A percentile compares a stretch with the other conserved stretches of the same genome.
These are phyloP conservation scores for Huso huso DNA, from an alignment of 2,797 vertebrate genomes.

Conservation along the genomic window DNA sequence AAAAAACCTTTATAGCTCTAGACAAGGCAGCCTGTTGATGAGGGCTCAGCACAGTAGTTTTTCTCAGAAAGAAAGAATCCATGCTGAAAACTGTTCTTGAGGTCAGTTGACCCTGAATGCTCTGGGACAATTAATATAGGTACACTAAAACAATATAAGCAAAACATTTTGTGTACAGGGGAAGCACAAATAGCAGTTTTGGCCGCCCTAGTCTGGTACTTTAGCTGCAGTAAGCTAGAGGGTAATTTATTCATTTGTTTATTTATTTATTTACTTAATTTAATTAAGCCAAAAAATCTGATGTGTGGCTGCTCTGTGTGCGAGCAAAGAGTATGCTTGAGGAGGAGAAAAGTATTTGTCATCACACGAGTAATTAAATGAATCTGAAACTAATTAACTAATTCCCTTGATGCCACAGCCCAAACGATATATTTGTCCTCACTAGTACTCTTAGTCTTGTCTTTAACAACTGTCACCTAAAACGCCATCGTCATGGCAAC, in stretches of 20 bases:
- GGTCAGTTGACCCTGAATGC: too few relatives aligned
- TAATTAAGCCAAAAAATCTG: neutral
- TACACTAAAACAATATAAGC: too few relatives aligned
- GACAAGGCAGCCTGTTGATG: too few relatives aligned
- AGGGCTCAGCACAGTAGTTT: too few relatives aligned
- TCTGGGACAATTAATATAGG: too few relatives aligned
- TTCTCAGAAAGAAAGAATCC: too few relatives aligned
- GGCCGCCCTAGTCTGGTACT: neutral
- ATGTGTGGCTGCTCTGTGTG: neutral
- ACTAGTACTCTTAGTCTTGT: constrained; percentile 48
- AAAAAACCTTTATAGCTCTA: too few relatives aligned
- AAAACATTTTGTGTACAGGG: too few relatives aligned
- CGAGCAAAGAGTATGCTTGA: neutral
- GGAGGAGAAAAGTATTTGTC: neutral
- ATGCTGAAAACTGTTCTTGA: too few relatives aligned
- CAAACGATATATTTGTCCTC: constrained; percentile 16
- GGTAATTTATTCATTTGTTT: constrained; percentile 16
- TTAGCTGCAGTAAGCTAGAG: neutral
- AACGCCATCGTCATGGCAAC: constrained; percentile 74
- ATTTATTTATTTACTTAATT: neutral
- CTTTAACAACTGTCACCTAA: constrained; percentile 65
- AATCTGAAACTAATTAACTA: constrained; percentile 11
- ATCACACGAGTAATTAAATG: constrained; percentile 15
- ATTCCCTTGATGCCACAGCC: constrained; percentile 1
- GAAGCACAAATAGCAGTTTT: neutral